Evolutionary conservation across 2,113 vertebrate species (phyloP), one percentile per base, ranked within the genome.

Genomic region (Tamias sibiricus): DNA sequence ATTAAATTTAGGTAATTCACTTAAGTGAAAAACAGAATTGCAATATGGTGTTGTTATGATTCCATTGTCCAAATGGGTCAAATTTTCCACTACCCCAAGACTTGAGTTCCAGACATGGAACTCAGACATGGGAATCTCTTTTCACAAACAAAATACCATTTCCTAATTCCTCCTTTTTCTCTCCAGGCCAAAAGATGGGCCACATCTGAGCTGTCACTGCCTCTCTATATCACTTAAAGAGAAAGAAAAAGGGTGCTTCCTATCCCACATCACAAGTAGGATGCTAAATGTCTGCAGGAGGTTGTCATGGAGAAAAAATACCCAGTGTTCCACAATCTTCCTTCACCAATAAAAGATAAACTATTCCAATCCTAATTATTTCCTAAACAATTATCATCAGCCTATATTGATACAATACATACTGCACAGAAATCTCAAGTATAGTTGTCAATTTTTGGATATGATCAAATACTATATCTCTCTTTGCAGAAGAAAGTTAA

Each of bases 401-500:
- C 49, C 3, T 74, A 57, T n/a, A 88, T 12, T 49, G 42, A 91
- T 68, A 3, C 40, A 81, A 81, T 77, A 57, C 87, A 76, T 77
- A 49, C 20, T 80, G 62, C 47, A 77, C 30, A 79, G 71, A 90
- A 82, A 87, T 62, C 68, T 22, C 35, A 83, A 42, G 44, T 4
- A 62, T 24, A 24, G 30, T 84, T 66, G 24, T 86, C 40, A 76
- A 95, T 62, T 68, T 77, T 2, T 35, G 4, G 22, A 35, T 85
- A 47, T 44, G 86, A 88, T 30, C 77, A 88, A 84, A 85, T 44
- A 37, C 1, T 14, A 3, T 6, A 14, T 71, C 42, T 92, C 11
- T 69, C 40, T 93, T 84, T 77, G 17, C 69, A 87, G 10, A 52
- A 91, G 68, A 94, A 95, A 90, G 59, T 76, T 76, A 95, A 62